phyloP scores from a whole-genome alignment of 2,888 invertebrate genomes.

The Chloroclysta siterata region DNA sequence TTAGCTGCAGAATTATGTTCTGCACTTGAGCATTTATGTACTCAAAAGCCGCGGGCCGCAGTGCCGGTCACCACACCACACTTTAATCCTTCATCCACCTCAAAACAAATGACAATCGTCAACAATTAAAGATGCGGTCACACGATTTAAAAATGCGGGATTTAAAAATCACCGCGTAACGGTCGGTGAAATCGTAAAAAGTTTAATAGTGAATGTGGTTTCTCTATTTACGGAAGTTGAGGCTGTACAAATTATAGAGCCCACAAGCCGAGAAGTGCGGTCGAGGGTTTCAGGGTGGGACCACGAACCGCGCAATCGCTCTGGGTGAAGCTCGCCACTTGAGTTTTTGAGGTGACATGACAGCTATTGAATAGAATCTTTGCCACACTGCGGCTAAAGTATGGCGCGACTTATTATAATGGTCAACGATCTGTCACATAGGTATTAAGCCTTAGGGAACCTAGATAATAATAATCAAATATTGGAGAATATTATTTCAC shows the following conservation, averaged over 20 bases:
- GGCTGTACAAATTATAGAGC: slow-evolving; percentile 69
- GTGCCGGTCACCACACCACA: slow-evolving; percentile 9
- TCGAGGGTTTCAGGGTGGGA: slow-evolving; percentile 50
- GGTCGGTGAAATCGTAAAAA: slow-evolving; percentile 62
- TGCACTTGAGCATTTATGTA: not conserved
- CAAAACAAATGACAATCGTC: slow-evolving; percentile 35
- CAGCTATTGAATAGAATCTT: slow-evolving; percentile 18
- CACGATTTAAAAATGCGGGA: slow-evolving; percentile 49
- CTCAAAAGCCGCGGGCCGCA: slow-evolving; percentile 18
- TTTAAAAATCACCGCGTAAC: slow-evolving; percentile 63
- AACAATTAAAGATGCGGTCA: slow-evolving; percentile 63
- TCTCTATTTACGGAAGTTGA: slow-evolving; percentile 80
- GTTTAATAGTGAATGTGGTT: slow-evolving; percentile 77
- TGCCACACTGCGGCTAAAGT: slow-evolving; percentile 10
- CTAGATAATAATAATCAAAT: too few relatives aligned
- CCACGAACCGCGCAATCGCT: slow-evolving; percentile 20
- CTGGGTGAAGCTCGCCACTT: slow-evolving; percentile 23
- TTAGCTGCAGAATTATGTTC: not conserved
- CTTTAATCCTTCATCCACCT: slow-evolving; percentile 36
- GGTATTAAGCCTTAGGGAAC: too few relatives aligned
- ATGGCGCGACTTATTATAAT: not conserved
- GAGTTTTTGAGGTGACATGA: slow-evolving; percentile 26
- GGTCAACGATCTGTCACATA: not conserved
- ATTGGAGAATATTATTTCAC: too few relatives aligned
- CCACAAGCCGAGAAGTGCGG: slow-evolving; percentile 68